Conservation (phyloP, 1,140 invertebrate genomes). For the Maniola jurtina region DNA sequence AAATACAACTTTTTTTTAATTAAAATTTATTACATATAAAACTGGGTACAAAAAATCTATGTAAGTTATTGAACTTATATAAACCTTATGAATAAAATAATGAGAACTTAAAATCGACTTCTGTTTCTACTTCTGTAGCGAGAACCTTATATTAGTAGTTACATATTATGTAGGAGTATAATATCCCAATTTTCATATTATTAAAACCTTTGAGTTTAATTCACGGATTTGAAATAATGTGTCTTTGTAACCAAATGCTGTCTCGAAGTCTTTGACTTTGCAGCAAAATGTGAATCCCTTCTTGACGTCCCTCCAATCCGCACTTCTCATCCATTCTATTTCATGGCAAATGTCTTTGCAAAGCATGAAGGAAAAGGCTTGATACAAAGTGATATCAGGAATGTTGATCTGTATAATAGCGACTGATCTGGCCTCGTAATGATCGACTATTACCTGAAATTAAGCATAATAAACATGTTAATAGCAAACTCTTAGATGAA, state of each 20-base stretch:
- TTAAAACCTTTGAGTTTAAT: neutral
- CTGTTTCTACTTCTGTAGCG: neutral
- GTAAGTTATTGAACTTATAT: too few relatives aligned
- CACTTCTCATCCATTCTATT: slow-evolving; percentile 41
- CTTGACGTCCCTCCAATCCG: slow-evolving; percentile 37
- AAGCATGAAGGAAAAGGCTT: slow-evolving; percentile 36
- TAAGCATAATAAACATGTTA: neutral
- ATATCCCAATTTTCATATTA: neutral
- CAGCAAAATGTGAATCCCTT: slow-evolving; percentile 65
- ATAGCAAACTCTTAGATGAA: neutral
- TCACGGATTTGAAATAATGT: slow-evolving; percentile 3
- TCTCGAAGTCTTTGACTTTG: slow-evolving; percentile 49
- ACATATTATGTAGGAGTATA: too few relatives aligned
- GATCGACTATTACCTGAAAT: slow-evolving; percentile 55
- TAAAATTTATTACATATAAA: too few relatives aligned
- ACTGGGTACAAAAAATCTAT: too few relatives aligned
- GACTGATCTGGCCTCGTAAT: slow-evolving; percentile 36
- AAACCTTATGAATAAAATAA: too few relatives aligned
- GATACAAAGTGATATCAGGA: slow-evolving; percentile 41
- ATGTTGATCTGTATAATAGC: slow-evolving; percentile 63
- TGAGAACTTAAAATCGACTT: too few relatives aligned
- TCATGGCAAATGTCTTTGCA: slow-evolving; percentile 56
- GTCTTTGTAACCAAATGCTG: slow-evolving; percentile 31
- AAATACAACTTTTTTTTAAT: too few relatives aligned
- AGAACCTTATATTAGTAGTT: too few relatives aligned